Evolutionary conservation across 2,113 vertebrate species (phyloP), one percentile per base, ranked within the genome.

Genomic region (Origma solitaria): DNA sequence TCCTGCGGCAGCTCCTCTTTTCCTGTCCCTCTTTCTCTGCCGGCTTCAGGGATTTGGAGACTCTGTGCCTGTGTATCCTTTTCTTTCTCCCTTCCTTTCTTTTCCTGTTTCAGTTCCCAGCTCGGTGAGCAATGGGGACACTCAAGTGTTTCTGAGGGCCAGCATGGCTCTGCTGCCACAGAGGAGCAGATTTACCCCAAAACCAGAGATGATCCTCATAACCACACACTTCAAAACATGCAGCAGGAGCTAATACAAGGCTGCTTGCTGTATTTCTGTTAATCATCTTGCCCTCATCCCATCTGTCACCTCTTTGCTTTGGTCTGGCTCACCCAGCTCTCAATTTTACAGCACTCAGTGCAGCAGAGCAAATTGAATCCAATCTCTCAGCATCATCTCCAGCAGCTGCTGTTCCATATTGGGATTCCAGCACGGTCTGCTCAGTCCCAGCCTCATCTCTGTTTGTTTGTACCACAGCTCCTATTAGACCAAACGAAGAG

Each of bases 331-430:
- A 47, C 22, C 73, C 83, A 58, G 31, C 45, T 94, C 86, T 76
- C 84, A 72, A 0, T 87, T 88, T 82, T 45, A 20, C 2, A 86
- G 57, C 35, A 54, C 77, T 84, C 53, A 35, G 21, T 37, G 27
- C 54, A 82, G 54, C 76, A 80, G 50, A 83, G 30, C 78, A 94
- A 84, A 82, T 82, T 18, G 8, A 89, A 83, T 90, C 47, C 62
- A 61, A 82, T 23, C 65, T 85, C 72, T 69, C 71, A 53, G 37
- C 58, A 84, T 54, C 66, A 22, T 13, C 79, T 87, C 35, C 35
- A 73, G 93, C 94, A 96, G 81, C 88, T 96, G 88, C 82, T 96
- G 68, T 35, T 93, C 68, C 57, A 28, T 21, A 20, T 19, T 78
- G 71, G 79, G 51, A 38, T 83, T 66, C 68, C 76, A 82, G 85